Conservation (phyloP, 53 echinoderm and acorn worm genomes). For the Mesocentrotus franciscanus region DNA sequence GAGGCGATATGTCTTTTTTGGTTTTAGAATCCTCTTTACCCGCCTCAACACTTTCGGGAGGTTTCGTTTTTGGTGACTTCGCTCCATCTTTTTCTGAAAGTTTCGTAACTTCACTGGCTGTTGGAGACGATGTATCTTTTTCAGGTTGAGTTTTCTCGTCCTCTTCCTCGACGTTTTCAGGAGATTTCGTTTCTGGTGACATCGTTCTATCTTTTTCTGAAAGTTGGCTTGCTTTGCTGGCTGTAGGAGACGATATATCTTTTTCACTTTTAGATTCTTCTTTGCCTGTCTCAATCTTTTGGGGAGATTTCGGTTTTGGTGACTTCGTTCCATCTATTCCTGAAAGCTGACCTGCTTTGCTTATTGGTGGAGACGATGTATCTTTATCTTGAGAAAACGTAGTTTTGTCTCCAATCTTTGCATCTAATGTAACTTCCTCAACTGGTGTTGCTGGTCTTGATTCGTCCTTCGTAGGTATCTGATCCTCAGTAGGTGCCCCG, state of each 20-base stretch:
- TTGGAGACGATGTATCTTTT: not conserved
- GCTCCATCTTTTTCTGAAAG: not conserved
- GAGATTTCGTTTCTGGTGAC: not conserved
- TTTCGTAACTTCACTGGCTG: not conserved
- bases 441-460: not conserved
- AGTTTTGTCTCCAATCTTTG: not conserved
- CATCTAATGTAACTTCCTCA: not conserved
- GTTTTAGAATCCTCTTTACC: not conserved
- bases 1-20: not conserved
- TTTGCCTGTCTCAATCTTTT: not conserved
- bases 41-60: not conserved
- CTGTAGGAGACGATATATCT: not conserved
- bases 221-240: not conserved
- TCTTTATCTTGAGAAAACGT: not conserved
- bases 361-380: not conserved
- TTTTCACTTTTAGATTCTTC: not conserved
- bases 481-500: not conserved
- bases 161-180: not conserved
- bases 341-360: not conserved
- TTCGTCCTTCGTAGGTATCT: not conserved
- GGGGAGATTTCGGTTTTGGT: not conserved
- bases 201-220: not conserved
- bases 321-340: not conserved
- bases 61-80: not conserved
- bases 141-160: too few relatives aligned